Conservation (phyloP, 2,888 invertebrate genomes). For the Diaphora mendica region DNA sequence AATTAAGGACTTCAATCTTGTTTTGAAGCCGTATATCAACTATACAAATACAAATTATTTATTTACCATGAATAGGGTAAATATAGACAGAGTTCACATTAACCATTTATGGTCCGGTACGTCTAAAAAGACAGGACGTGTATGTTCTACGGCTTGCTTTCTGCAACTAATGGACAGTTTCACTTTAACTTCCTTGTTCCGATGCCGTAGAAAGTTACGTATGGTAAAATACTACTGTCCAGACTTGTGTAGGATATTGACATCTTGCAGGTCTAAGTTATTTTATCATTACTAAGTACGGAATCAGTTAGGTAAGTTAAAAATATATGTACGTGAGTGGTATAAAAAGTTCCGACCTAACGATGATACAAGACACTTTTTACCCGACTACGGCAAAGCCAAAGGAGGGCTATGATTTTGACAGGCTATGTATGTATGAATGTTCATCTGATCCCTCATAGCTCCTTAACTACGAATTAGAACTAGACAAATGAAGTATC, state of each 20-base stretch:
- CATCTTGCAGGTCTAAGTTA: background rate
- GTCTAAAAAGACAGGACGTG: conserved; percentile 19
- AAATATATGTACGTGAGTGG: background rate
- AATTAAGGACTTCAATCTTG: no score
- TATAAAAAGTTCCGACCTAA: no score
- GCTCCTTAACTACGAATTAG: no score
- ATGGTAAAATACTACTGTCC: background rate
- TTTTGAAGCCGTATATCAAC: no score
- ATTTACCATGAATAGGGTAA: no score
- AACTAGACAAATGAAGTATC: no score
- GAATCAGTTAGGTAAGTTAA: background rate
- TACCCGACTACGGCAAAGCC: no score
- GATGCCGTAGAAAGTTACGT: conserved; percentile 21
- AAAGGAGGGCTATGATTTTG: no score
- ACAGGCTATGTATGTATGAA: no score
- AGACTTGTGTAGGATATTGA: background rate
- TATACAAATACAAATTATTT: no score
- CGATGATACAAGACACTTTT: no score
- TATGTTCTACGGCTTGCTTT: conserved; percentile 7
- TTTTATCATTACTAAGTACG: background rate
- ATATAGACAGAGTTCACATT: background rate
- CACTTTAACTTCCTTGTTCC: conserved; percentile 24
- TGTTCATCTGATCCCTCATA: no score
- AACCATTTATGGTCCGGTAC: background rate
- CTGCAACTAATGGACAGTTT: conserved; percentile 20